These are phyloP conservation scores for Lasioglossum leucozonium DNA, from an alignment of 2,888 invertebrate species.

Conservation along the genomic window DNA sequence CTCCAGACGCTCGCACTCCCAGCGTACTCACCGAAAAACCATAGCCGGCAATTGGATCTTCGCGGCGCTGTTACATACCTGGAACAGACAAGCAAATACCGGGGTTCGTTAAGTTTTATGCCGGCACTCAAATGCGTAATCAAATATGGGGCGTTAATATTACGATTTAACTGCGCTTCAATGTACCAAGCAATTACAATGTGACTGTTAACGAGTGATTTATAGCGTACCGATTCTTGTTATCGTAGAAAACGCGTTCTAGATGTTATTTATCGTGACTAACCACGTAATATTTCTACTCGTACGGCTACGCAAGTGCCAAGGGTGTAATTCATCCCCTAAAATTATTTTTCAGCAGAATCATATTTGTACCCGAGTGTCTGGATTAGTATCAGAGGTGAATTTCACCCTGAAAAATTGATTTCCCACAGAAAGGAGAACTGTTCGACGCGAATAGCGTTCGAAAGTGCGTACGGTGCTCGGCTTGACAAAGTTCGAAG, in stretches of 20 bases:
- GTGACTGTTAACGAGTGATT: background rate
- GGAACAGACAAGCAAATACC: conserved; percentile 38
- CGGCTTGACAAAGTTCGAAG: background rate
- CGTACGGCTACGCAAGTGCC: background rate
- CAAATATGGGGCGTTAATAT: background rate
- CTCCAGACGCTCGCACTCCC: conserved; percentile 1
- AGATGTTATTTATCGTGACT: background rate
- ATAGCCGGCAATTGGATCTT: background rate
- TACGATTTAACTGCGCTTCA: background rate
- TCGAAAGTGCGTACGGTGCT: background rate
- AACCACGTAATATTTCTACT: background rate
- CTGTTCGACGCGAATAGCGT: background rate
- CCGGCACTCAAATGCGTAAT: background rate
- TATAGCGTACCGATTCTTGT: background rate
- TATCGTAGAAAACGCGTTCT: background rate
- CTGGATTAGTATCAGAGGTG: background rate
- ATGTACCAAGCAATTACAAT: background rate
- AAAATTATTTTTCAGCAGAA: background rate
- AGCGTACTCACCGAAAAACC: conserved; percentile 11
- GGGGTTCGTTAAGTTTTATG: background rate
- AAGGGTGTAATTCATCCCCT: background rate
- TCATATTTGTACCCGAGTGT: background rate
- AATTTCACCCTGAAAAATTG: background rate
- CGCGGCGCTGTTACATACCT: conserved; percentile 46
- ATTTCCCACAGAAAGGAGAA: background rate